These are phyloP conservation scores for Zaprionus lineosus DNA, from an alignment of 2,888 invertebrate species.

Conservation along the genomic window DNA sequence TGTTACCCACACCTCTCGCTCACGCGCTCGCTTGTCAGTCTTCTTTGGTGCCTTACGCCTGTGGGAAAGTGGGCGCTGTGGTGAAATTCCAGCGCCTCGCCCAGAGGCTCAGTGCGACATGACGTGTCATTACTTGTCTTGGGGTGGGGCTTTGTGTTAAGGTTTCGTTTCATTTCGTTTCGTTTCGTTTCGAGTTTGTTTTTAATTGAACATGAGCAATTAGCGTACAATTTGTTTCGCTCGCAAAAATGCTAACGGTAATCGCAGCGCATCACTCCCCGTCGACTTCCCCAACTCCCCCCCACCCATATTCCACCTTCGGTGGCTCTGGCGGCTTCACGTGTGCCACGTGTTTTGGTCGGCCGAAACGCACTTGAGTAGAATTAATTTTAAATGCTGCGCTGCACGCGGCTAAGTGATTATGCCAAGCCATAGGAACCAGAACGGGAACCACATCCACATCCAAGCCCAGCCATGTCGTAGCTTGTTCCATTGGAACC, in stretches of 20 bases:
- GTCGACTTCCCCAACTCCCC: not conserved
- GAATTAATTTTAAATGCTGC: constrained; percentile 79
- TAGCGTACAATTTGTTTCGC: constrained; percentile 79
- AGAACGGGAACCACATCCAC: too few species aligned
- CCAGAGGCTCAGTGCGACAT: too few species aligned
- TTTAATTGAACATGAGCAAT: constrained; percentile 80
- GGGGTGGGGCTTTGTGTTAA: not conserved
- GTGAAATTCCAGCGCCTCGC: constrained; percentile 25
- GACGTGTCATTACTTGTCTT: not conserved
- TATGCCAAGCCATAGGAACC: constrained; percentile 52
- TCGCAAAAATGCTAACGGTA: constrained; percentile 67
- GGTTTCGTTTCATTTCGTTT: constrained; percentile 13
- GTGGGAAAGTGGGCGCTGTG: constrained; percentile 54
- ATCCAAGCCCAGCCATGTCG: not conserved
- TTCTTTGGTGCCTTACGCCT: constrained; percentile 1
- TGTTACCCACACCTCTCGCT: not conserved
- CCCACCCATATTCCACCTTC: not conserved
- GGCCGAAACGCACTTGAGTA: constrained; percentile 76
- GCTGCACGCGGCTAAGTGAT: constrained; percentile 78
- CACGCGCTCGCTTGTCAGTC: constrained; percentile 6
- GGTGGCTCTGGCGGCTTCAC: constrained; percentile 14
- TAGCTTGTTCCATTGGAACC: not conserved
- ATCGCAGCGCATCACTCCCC: constrained; percentile 13
- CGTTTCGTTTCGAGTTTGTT: constrained; percentile 36
- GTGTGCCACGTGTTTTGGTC: constrained; percentile 58